Base-by-base conservation (phyloP, 2,888 invertebrate species). In the Adelphocoris suturalis region DNA sequence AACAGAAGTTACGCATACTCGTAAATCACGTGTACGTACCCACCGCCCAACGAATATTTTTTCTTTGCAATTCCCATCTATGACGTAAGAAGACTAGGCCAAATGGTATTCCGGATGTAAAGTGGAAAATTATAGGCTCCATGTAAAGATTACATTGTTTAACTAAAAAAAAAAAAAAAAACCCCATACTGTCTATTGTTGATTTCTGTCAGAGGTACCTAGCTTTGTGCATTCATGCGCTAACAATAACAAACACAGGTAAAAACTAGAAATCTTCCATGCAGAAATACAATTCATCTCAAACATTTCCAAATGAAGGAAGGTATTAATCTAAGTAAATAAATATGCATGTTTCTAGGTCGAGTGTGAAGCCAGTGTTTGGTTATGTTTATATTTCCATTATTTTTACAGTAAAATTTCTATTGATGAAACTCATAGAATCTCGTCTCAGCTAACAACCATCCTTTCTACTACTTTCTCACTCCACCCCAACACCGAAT, bases 1-100 rank as follows among this genome's bases (percentile, higher is more conserved):
- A 80, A 47, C 78, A 80, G 28, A 46, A 47, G 78, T 80, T 80
- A 80, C 13, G 19, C 14, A 80, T 13, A n/a, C n/a, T n/a, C n/a
- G n/a, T n/a, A 19, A 80, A 80, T 14, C 47, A 80, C 47, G 78
- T 80, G 78, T 19, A 80, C 1, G n/a, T 28, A 37, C n/a, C 16
- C 7, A 14, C 37, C 13, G 46, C 37, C 7, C 37, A 37, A 37
- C 37, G 37, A 37, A n/a, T 80, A 14, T 27, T 23, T 68, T 11
- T 23, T 9, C 68, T 68, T 68, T 52, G 52, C 13, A 16, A 52
- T 52, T 52, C 52, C 1, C 5, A 14, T 11, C 13, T 2, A 11
- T 52, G 52, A 13, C 52, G 52, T 14, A 52, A 52, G 12, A 9
- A 7, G 68, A 57, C 7, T n/a, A 16, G n/a, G n/a, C 7, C 14